A percentile compares a stretch with the other conserved stretches of the same genome.
Conservation (phyloP, 1,140 invertebrate genomes). For the Drosophila arawakana region DNA sequence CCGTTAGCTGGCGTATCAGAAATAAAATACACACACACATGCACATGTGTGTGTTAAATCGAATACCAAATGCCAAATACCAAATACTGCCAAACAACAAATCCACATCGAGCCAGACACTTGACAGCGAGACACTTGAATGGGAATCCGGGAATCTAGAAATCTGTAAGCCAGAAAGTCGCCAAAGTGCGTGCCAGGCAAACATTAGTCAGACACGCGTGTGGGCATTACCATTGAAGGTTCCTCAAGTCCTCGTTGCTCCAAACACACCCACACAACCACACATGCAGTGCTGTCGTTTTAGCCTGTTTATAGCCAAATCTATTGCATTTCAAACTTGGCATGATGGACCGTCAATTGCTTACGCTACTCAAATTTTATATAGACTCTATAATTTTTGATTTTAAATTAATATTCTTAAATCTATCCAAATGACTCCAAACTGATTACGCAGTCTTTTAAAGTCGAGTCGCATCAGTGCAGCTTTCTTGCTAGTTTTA, state of each 20-base stretch:
- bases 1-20: slow-evolving; percentile 1
- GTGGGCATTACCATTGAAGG: slow-evolving; percentile 12
- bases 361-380: no score
- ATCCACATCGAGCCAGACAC: background rate
- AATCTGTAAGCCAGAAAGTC: background rate
- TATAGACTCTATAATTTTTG: no score
- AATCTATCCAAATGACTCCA: no score
- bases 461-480: no score
- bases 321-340: no score
- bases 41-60: background rate
- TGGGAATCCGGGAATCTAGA: background rate
- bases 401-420: no score
- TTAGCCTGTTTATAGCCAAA: no score
- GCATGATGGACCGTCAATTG: no score
- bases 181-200: slow-evolving; percentile 39
- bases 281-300: no score
- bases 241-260: slow-evolving; percentile 6
- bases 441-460: no score
- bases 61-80: background rate
- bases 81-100: background rate
- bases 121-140: slow-evolving; percentile 9
- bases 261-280: background rate
- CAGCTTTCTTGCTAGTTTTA: no score
- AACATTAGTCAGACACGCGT: slow-evolving; percentile 41
- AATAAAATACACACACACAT: slow-evolving; percentile 5